Evolutionary conservation across 2,113 vertebrate genomes (phyloP), one percentile per base, ranked within the genome.

Genomic region (Bothrops jararaca): DNA sequence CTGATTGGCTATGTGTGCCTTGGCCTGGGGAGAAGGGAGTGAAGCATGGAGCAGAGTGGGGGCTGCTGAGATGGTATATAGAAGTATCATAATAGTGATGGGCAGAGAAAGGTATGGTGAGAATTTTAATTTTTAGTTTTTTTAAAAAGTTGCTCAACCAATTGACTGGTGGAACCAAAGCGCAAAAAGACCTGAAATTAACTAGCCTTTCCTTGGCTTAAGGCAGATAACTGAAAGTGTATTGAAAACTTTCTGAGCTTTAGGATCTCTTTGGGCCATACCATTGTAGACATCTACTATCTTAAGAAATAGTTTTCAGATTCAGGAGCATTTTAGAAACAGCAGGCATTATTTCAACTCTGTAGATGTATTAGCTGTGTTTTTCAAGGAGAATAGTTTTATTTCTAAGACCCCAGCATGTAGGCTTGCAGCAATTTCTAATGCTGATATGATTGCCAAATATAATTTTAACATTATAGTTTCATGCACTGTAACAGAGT

Each of bases 401-500:
- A n/a, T 26, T 89, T 52, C 48, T 12, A 7, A 39, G 2, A 52
- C 69, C 0, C 1, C 39, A 57, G 29, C 22, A 1, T 89, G 9
- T 8, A 39, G 23, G 0, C 1, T 92, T 95, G 52, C 90, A 22
- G 3, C 94, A 18, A 4, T 39, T 91, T 93, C 54, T 91, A 8
- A 69, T 50, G 89, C 24, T 91, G 56, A 0, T 85, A 92, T 24
- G 48, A 92, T 91, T 95, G 60, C 39, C 94, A 89, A 91, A 12
- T 92, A 23, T 52, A 80, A 80, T 13, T 23, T 57, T 95, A 90
- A 7, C 45, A 26, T 93, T 94, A 60, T 86, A 95, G 69, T 80
- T 96, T 94, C 60, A 90, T 94, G 85, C 54, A 1, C 56, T 92
- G 13, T n/a, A 91, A 93, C 45, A 34, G 92, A 95, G 91, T 91